Evolutionary conservation across 1,140 invertebrate species (phyloP).

Genomic region (Reticulitermes speratus): DNA sequence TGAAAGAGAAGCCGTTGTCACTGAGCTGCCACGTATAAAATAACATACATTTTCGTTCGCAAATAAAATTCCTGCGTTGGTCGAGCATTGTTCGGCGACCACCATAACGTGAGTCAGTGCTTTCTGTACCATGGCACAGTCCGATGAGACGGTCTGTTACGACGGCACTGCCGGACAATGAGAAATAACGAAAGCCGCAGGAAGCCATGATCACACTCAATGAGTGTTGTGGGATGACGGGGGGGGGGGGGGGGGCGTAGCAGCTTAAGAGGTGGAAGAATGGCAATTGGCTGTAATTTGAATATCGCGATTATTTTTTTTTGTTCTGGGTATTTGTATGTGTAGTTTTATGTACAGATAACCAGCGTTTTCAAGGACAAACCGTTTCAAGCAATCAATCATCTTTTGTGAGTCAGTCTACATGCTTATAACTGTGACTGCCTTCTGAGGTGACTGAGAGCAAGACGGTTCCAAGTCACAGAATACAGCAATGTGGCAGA

Average conservation of each 20-base stretch:
- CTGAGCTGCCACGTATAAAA: too few species aligned
- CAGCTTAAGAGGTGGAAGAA: neutral
- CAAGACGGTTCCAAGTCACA: too few species aligned
- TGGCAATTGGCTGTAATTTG: conserved; percentile 9
- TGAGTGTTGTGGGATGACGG: neutral
- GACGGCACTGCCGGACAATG: neutral
- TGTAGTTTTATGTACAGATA: neutral
- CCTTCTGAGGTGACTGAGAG: too few species aligned
- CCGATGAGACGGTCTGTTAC: neutral
- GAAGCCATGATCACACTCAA: neutral
- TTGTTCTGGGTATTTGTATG: neutral
- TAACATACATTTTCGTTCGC: too few species aligned
- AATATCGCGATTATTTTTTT: neutral
- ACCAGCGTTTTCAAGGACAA: conserved; percentile 4
- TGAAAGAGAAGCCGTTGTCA: too few species aligned
- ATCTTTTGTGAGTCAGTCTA: neutral
- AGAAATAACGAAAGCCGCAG: neutral
- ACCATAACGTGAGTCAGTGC: neutral
- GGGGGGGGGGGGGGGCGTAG: neutral
- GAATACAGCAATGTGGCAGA: too few species aligned
- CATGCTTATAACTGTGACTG: neutral
- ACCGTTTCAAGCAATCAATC: neutral
- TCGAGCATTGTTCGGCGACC: neutral
- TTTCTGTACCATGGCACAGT: neutral
- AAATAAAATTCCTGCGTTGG: neutral